Conservation (phyloP, 1,140 invertebrate genomes). For the Tribolium madens region DNA sequence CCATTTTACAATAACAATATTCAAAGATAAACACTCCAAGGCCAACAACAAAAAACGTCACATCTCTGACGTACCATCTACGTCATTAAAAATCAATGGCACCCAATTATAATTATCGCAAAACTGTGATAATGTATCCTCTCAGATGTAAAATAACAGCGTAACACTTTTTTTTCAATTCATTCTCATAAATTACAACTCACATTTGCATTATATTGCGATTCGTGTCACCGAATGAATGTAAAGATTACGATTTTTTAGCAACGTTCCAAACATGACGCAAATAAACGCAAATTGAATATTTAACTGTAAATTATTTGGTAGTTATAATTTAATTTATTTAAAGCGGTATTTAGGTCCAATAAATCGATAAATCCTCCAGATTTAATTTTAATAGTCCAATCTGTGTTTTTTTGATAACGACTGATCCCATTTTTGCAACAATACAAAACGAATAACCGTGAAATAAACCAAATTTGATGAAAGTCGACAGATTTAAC, state of each 20-base stretch:
- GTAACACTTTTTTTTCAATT: not conserved
- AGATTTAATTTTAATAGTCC: conserved; percentile 19
- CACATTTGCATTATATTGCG: conserved; percentile 5
- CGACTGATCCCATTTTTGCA: not conserved
- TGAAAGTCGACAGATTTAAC: not conserved
- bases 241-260: conserved; percentile 19
- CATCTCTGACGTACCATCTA: conserved; percentile 32
- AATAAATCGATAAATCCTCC: not conserved
- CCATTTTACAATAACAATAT: conserved; percentile 13
- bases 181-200: not conserved
- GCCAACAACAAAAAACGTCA: conserved; percentile 13
- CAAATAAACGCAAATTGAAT: conserved; percentile 6
- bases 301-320: not conserved
- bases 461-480: not conserved
- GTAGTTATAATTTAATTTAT: conserved; percentile 8
- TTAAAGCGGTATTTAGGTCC: not conserved
- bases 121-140: conserved; percentile 3
- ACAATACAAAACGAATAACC: conserved; percentile 2
- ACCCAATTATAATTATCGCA: not conserved
- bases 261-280: not conserved
- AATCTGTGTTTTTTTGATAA: conserved; percentile 4
- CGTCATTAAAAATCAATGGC: conserved; percentile 36
- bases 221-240: not conserved
- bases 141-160: not conserved
- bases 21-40: conserved; percentile 6